Percentiles rank a stretch among this genome's conserved stretches.
Conservation (phyloP, 2,888 invertebrate species). For the Drosophila mayaguana region DNA sequence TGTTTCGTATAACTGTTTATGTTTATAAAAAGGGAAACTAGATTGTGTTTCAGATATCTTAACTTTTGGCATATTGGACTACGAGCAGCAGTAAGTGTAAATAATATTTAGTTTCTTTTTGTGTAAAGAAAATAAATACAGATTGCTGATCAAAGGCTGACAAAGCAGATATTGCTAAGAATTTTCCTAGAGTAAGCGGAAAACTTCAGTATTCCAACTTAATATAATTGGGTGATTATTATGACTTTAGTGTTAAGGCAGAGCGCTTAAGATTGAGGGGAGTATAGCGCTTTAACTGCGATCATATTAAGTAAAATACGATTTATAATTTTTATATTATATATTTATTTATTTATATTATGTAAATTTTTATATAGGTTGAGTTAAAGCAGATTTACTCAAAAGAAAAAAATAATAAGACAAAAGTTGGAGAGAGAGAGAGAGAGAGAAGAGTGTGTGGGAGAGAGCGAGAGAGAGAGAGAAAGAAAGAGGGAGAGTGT, state of each 20-base stretch:
- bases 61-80: background rate
- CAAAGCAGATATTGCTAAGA: background rate
- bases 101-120: background rate
- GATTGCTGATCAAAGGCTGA: background rate
- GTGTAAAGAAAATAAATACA: background rate
- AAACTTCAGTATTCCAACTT: background rate
- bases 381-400: too few species aligned
- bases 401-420: too few species aligned
- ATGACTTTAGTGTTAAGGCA: too few species aligned
- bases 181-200: background rate
- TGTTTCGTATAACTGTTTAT: background rate
- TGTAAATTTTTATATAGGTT: too few species aligned
- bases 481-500: background rate
- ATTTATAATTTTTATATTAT: too few species aligned
- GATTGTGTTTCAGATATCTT: background rate
- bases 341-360: too few species aligned
- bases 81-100: background rate
- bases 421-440: too few species aligned
- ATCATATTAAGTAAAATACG: too few species aligned
- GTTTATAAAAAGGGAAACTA: background rate
- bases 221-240: background rate
- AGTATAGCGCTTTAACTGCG: too few species aligned
- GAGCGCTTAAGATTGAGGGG: too few species aligned
- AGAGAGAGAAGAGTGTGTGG: background rate
- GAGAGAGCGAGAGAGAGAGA: background rate